Conservation (phyloP, 30 jellyfish, hydroid and myxozoan genomes). For the Mastigias papua region DNA sequence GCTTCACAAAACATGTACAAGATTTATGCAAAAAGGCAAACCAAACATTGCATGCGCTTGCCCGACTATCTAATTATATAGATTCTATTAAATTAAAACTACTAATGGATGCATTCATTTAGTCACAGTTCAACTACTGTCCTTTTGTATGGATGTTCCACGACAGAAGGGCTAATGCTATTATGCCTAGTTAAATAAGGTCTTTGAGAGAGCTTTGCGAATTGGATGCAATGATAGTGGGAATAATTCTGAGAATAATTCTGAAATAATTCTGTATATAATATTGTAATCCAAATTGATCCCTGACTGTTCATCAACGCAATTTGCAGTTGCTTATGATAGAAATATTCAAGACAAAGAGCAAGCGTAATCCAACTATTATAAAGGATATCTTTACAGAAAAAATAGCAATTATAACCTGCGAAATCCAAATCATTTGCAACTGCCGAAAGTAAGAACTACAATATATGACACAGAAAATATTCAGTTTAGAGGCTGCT, state of each 20-base stretch:
- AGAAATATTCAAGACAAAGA: neutral
- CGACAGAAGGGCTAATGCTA: constrained; percentile 1
- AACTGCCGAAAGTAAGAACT: constrained; percentile 13
- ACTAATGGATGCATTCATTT: constrained; percentile 10
- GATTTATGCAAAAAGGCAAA: neutral
- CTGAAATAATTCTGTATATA: neutral
- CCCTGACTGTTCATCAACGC: neutral
- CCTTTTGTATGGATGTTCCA: constrained; percentile 55
- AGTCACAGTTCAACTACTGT: constrained; percentile 55
- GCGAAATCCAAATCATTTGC: constrained; percentile 13
- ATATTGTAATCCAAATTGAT: neutral
- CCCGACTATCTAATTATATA: constrained; percentile 13
- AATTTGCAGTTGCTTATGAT: neutral
- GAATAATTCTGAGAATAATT: neutral
- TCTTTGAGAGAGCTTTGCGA: neutral
- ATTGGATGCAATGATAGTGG: neutral
- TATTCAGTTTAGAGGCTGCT: constrained; percentile 33
- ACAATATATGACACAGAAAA: constrained; percentile 14
- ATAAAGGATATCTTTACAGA: neutral
- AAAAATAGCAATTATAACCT: neutral
- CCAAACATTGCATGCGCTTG: constrained; percentile 5
- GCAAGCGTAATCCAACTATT: neutral
- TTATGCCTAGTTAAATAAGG: neutral
- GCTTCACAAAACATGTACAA: constrained; percentile 22
- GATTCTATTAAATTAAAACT: neutral